Conservation (phyloP, 2,888 invertebrate genomes). For the Sabellastarte sp. region DNA sequence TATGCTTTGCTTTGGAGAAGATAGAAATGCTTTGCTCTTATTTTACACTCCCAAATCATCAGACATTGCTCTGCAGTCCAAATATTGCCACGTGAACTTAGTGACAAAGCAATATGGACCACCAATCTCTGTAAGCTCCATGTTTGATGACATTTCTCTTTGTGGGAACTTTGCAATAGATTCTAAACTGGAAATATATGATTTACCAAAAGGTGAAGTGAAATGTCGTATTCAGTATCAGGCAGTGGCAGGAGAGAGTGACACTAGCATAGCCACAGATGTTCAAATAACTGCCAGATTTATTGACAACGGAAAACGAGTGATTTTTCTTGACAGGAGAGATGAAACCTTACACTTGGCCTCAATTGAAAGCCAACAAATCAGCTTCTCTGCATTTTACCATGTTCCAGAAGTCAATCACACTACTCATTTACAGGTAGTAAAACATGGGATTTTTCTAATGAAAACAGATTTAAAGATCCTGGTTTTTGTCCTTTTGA, state of each 20-base stretch:
- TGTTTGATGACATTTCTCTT: neutral
- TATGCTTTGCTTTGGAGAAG: neutral
- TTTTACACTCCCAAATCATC: neutral
- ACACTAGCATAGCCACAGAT: too few species aligned
- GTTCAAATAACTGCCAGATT: neutral
- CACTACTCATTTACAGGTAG: neutral
- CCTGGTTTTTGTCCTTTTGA: neutral
- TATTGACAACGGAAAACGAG: neutral
- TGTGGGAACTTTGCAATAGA: neutral
- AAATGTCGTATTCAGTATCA: too few species aligned
- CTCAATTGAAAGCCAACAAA: neutral
- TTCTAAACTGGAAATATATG: neutral
- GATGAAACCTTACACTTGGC: neutral
- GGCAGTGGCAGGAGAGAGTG: too few species aligned
- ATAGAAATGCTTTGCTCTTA: neutral
- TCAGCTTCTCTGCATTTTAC: too few species aligned
- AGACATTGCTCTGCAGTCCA: neutral
- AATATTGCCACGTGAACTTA: neutral
- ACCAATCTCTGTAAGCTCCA: neutral
- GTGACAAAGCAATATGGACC: neutral
- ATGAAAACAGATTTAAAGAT: neutral
- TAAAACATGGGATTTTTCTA: neutral
- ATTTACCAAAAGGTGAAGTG: neutral
- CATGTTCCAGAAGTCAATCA: too few species aligned
- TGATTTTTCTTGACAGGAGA: neutral